Percentiles rank a stretch among this genome's conserved stretches.
phyloP scores from a whole-genome alignment of 2,113 vertebrate genomes.

The Thalassarche chlororhynchos region DNA sequence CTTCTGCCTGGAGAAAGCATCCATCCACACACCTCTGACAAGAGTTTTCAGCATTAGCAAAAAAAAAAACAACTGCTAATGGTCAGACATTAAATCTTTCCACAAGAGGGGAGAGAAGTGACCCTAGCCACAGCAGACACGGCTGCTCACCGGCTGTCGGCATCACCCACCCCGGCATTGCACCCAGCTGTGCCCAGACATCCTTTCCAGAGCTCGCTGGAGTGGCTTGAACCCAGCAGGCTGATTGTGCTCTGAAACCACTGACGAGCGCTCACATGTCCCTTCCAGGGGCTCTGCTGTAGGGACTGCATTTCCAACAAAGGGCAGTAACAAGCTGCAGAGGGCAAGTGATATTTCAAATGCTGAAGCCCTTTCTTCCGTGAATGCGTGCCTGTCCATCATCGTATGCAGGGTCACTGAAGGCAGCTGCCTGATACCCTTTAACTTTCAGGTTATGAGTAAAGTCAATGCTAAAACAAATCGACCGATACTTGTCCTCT shows the following conservation, averaged over 20 bases:
- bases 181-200: background rate
- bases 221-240: background rate
- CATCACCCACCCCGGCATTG: accelerated
- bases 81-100: background rate
- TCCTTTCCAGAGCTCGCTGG: accelerated
- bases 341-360: background rate
- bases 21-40: background rate
- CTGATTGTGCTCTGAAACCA: background rate
- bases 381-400: background rate
- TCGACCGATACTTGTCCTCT: accelerated
- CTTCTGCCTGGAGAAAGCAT: background rate
- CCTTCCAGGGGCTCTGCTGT: background rate
- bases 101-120: background rate
- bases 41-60: background rate
- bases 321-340: background rate
- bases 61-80: background rate
- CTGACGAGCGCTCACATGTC: accelerated
- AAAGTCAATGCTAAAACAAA: background rate
- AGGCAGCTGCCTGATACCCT: background rate
- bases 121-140: background rate
- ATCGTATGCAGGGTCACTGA: background rate
- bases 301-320: background rate
- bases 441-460: background rate
- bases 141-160: accelerated
- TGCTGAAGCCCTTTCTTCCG: background rate